Percentiles rank a stretch among this genome's conserved stretches.
phyloP scores from a whole-genome alignment of 2,113 vertebrate genomes.

The Uria lomvia region DNA sequence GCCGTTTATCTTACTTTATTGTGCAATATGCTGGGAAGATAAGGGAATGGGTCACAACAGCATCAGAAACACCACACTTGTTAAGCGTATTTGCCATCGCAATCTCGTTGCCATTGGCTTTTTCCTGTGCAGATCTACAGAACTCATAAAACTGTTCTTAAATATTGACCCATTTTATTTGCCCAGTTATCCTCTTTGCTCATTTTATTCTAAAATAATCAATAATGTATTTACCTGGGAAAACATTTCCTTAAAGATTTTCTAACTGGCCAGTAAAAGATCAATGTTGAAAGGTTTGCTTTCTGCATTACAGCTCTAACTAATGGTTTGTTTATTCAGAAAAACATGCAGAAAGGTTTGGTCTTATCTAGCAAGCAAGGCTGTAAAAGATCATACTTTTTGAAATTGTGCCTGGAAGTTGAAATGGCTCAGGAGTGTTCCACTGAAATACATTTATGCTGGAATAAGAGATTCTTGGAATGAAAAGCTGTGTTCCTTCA shows the following conservation, averaged over 20 bases:
- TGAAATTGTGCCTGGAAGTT: neutral
- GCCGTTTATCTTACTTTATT: neutral
- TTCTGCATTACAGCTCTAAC: neutral
- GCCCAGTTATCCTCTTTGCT: neutral
- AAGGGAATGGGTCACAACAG: neutral
- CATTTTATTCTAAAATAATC: slow-evolving; percentile 9
- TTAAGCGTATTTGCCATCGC: neutral
- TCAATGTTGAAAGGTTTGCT: neutral
- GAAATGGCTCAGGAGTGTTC: neutral
- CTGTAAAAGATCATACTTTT: neutral
- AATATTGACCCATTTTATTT: slow-evolving; percentile 7
- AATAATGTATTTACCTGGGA: neutral
- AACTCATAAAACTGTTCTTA: neutral
- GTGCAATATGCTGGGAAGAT: neutral
- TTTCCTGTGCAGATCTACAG: neutral
- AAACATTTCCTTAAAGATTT: neutral
- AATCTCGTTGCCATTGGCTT: neutral
- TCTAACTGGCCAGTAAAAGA: neutral
- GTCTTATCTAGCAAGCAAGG: neutral
- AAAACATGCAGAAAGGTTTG: neutral
- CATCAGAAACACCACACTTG: neutral
- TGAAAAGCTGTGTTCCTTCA: neutral
- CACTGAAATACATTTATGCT: neutral
- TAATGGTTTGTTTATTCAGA: neutral
- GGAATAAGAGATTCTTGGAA: neutral